A percentile compares a stretch with the other conserved stretches of the same genome.
Conservation (phyloP, 2,888 invertebrate species). For the Nomada flava region DNA sequence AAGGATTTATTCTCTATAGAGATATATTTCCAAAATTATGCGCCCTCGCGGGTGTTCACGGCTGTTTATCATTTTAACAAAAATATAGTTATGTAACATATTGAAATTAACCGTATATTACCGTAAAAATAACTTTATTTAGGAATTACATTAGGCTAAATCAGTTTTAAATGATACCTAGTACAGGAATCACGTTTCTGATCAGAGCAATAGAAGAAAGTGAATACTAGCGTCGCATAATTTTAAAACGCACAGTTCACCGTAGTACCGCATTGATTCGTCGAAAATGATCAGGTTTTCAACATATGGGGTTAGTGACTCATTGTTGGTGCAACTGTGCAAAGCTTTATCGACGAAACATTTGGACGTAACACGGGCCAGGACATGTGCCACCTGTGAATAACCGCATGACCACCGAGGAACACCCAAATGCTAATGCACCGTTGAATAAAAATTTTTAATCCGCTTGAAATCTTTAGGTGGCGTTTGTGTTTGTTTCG, state of each 20-base stretch:
- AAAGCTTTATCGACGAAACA: background rate
- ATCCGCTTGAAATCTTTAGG: too few species aligned
- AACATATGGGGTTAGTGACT: slow-evolving; percentile 16
- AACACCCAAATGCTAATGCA: background rate
- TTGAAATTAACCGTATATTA: too few species aligned
- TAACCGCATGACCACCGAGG: background rate
- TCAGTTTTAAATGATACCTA: too few species aligned
- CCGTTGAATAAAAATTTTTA: background rate
- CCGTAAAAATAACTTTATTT: too few species aligned
- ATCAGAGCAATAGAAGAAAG: too few species aligned
- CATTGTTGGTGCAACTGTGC: slow-evolving; percentile 34
- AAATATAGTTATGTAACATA: too few species aligned
- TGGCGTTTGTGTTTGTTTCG: too few species aligned
- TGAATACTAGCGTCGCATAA: background rate
- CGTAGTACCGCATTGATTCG: background rate
- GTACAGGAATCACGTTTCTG: too few species aligned
- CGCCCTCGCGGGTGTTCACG: too few species aligned
- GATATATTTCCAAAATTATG: background rate
- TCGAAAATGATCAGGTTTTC: background rate
- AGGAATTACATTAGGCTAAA: too few species aligned
- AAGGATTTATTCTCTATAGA: background rate
- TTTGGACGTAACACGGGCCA: background rate
- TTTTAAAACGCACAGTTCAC: background rate
- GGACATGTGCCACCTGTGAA: background rate
- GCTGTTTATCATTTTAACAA: too few species aligned